Percentiles rank a stretch among this genome's conserved stretches.
phyloP scores from a whole-genome alignment of 64 coral and sea anemone species.

The Montipora capricornis region DNA sequence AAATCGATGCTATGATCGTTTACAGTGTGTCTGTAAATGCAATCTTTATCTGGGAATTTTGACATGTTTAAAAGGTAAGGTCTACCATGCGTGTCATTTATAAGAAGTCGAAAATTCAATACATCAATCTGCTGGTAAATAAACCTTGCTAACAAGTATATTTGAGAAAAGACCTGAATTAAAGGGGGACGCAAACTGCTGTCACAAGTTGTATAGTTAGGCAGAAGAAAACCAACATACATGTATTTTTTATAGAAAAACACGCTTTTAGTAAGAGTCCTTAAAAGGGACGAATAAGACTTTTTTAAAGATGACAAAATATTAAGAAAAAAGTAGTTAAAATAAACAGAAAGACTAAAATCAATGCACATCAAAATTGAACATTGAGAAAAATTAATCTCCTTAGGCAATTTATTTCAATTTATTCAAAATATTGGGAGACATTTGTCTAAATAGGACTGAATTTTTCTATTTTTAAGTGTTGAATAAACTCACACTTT shows the following conservation, averaged over 20 bases:
- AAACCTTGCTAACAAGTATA: neutral
- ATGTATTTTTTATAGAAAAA: too few species aligned
- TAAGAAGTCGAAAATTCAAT: neutral
- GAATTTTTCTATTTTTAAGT: neutral
- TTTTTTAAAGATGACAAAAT: neutral
- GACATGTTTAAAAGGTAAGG: neutral
- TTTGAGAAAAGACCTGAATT: neutral
- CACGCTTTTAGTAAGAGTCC: too few species aligned
- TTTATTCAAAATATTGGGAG: neutral
- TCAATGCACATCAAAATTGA: neutral
- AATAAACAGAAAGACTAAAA: neutral
- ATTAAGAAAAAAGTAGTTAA: neutral
- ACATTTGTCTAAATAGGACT: neutral
- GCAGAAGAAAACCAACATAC: neutral
- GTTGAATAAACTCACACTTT: too few species aligned
- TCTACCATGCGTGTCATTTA: neutral
- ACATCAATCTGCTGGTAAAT: neutral
- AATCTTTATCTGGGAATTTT: neutral
- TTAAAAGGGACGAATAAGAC: neutral
- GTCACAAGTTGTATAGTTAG: neutral
- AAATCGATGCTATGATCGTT: neutral
- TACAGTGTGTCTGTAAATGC: neutral
- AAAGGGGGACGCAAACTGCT: neutral
- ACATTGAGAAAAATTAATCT: neutral
- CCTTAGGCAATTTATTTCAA: neutral